A percentile compares a stretch with the other conserved stretches of the same genome.
These are phyloP conservation scores for Phrynocephalus guinanensis DNA, from an alignment of 2,797 vertebrate species.

Conservation along the genomic window DNA sequence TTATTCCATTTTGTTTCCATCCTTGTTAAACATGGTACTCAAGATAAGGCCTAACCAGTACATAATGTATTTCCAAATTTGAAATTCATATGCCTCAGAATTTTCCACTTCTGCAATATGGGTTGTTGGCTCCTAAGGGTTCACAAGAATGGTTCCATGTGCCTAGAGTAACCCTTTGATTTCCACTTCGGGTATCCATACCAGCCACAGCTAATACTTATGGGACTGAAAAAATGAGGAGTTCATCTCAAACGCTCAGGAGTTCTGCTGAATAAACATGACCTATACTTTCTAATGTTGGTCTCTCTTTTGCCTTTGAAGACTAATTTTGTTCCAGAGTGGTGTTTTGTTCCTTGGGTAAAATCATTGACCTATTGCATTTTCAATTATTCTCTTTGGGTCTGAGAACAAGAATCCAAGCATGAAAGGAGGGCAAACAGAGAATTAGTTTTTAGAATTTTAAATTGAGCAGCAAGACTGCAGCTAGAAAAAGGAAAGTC, in stretches of 20 bases:
- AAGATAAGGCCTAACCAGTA: too few relatives aligned
- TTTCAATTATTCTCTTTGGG: constrained; percentile 30
- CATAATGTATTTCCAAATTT: background rate
- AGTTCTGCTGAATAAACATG: background rate
- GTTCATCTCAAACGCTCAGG: background rate
- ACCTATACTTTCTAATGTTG: background rate
- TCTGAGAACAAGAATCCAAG: constrained; percentile 2
- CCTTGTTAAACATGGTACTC: too few relatives aligned
- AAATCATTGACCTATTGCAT: constrained; percentile 26
- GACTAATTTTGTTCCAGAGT: constrained; percentile 4
- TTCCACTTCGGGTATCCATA: too few relatives aligned
- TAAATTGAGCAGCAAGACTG: constrained; percentile 3
- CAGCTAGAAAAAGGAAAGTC: background rate
- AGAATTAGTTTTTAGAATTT: constrained; percentile 20
- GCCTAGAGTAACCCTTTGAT: too few relatives aligned
- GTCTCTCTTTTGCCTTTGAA: constrained; percentile 8
- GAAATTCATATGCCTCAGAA: background rate
- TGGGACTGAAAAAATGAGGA: background rate
- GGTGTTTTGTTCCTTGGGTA: constrained; percentile 15
- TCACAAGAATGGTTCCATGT: background rate
- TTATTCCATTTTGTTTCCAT: too few relatives aligned
- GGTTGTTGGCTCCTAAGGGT: background rate
- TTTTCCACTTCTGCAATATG: background rate
- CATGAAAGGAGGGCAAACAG: constrained; percentile 15
- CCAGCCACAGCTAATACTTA: too few relatives aligned